Conservation (phyloP, 1,140 invertebrate genomes). For the Musca vetustissima region DNA sequence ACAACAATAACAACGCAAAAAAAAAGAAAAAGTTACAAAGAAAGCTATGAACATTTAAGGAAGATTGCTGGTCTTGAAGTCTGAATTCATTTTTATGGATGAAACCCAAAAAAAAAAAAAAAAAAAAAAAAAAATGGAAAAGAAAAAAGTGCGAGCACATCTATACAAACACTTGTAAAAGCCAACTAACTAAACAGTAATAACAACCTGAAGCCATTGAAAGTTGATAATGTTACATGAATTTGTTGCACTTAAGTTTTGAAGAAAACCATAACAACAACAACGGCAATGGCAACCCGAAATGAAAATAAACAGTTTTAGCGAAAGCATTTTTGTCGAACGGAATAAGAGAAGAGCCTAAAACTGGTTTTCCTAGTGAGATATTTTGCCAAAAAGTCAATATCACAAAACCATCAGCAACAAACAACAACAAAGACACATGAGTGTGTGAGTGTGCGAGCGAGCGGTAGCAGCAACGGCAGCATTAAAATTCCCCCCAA, state of each 20-base stretch:
- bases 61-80: conserved; percentile 2
- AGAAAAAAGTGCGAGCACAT: not conserved
- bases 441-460: no score
- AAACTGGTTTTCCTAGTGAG: conserved; percentile 9
- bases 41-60: conserved; percentile 15
- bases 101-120: no score
- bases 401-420: conserved; percentile 16
- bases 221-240: conserved; percentile 55
- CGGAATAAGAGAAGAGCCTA: conserved; percentile 7
- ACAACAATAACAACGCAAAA: no score
- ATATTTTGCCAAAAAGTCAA: conserved; percentile 12
- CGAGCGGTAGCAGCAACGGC: not conserved
- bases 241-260: conserved; percentile 33
- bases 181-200: no score
- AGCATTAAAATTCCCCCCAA: conserved; percentile 29
- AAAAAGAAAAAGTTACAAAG: not conserved
- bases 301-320: conserved; percentile 4
- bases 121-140: no score
- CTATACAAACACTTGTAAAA: conserved; percentile 2
- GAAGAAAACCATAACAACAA: not conserved
- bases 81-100: not conserved
- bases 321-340: conserved; percentile 20
- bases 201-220: conserved; percentile 23
- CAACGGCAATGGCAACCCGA: no score
- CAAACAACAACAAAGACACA: not conserved